phyloP scores from a whole-genome alignment of 1,140 invertebrate genomes.

The Aplysia californica region DNA sequence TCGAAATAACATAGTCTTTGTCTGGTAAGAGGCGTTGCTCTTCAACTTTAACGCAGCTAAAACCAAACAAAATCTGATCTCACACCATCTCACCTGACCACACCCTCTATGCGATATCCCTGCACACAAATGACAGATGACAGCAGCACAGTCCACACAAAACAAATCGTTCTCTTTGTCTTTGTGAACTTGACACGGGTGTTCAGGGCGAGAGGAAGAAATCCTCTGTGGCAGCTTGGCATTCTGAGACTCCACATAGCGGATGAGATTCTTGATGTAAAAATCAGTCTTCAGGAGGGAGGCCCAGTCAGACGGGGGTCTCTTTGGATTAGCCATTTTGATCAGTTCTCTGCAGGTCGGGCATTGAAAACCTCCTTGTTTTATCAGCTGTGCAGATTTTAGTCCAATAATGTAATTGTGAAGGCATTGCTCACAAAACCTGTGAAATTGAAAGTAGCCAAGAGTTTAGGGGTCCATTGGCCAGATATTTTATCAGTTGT shows the following conservation, averaged over 20 bases:
- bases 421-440: slow-evolving; percentile 11
- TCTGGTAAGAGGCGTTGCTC: too few species aligned
- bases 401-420: slow-evolving; percentile 10
- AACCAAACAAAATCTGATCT: too few species aligned
- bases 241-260: background rate
- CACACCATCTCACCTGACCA: too few species aligned
- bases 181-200: slow-evolving; percentile 14
- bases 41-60: too few species aligned
- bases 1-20: too few species aligned
- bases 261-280: slow-evolving; percentile 32
- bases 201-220: too few species aligned
- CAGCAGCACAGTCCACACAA: slow-evolving; percentile 22
- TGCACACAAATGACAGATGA: slow-evolving; percentile 36
- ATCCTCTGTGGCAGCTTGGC: background rate
- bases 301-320: slow-evolving; percentile 25
- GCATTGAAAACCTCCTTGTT: slow-evolving; percentile 25
- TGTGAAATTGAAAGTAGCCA: background rate
- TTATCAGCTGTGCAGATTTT: background rate
- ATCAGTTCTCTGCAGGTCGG: slow-evolving; percentile 29
- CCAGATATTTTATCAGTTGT: background rate
- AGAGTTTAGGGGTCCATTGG: background rate
- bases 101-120: slow-evolving; percentile 32
- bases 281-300: slow-evolving; percentile 26
- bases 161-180: slow-evolving; percentile 33
- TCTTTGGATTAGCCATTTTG: background rate